phyloP scores from a whole-genome alignment of 23 tunicate genomes.

The Oikopleura albicans region DNA sequence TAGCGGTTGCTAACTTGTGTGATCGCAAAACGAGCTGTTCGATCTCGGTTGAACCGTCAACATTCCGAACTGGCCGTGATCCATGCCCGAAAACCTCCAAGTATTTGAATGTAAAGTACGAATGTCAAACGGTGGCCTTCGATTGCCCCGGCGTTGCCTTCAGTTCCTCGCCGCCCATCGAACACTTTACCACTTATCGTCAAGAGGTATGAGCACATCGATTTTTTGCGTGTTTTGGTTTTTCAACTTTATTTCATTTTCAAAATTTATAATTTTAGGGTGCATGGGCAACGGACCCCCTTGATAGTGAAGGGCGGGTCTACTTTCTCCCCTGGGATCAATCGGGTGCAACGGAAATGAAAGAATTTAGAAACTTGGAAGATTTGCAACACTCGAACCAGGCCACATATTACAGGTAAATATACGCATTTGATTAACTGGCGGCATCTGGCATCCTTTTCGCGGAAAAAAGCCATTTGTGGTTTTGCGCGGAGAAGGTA shows the following conservation, averaged over 20 bases:
- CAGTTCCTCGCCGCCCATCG: background rate
- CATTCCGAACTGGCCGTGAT: background rate
- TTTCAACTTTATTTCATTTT: background rate
- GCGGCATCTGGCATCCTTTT: background rate
- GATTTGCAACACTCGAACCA: background rate
- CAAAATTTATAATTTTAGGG: background rate
- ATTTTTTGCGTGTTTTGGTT: background rate
- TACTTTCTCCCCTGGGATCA: slow-evolving; percentile 16
- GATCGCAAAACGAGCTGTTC: background rate
- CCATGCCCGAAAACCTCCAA: background rate
- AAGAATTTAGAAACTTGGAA: slow-evolving; percentile 3
- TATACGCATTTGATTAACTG: background rate
- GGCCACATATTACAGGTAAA: background rate
- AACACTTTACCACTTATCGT: background rate
- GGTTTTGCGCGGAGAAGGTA: too few relatives aligned
- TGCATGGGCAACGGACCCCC: slow-evolving; percentile 9
- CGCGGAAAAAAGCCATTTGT: background rate
- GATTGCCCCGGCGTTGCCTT: slow-evolving; percentile 14
- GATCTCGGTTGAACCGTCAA: background rate
- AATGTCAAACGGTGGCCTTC: background rate
- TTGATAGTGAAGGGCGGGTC: background rate
- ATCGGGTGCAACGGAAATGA: slow-evolving; percentile 5
- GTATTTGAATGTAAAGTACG: background rate
- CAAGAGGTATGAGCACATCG: background rate
- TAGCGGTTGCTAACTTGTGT: background rate